Conservation (phyloP, 2,797 vertebrate species). For the Poecilia gillii region DNA sequence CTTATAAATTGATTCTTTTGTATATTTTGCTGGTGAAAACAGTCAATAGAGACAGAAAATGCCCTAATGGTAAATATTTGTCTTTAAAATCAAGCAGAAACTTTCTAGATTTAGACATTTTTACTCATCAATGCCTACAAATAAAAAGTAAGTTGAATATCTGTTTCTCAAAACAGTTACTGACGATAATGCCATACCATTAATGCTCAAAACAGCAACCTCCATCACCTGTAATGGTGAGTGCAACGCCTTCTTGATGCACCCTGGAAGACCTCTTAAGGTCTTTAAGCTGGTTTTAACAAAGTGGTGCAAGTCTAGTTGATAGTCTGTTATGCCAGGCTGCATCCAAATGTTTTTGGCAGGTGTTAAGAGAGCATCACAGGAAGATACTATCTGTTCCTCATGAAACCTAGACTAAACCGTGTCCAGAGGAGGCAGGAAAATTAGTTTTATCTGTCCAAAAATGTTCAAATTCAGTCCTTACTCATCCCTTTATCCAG, state of each 20-base stretch:
- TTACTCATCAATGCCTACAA: not conserved
- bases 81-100: not conserved
- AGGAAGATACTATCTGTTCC: constrained; percentile 14
- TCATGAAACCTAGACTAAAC: not conserved
- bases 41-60: not conserved
- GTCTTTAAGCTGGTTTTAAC: not conserved
- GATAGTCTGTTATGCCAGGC: not conserved
- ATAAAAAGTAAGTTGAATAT: not conserved
- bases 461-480: not conserved
- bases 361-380: not conserved
- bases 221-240: not conserved
- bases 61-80: not conserved
- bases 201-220: not conserved
- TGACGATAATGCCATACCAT: not conserved
- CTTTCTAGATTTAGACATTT: not conserved
- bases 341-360: not conserved
- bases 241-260: not conserved
- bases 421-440: not conserved
- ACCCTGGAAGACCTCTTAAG: not conserved
- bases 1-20: not conserved
- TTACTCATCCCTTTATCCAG: not conserved
- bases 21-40: not conserved
- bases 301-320: not conserved
- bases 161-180: not conserved
- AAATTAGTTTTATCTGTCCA: not conserved